A percentile compares a stretch with the other conserved stretches of the same genome.
These are phyloP conservation scores for Neopipo cinnamomea DNA, from an alignment of 2,113 vertebrate species.

Conservation along the genomic window DNA sequence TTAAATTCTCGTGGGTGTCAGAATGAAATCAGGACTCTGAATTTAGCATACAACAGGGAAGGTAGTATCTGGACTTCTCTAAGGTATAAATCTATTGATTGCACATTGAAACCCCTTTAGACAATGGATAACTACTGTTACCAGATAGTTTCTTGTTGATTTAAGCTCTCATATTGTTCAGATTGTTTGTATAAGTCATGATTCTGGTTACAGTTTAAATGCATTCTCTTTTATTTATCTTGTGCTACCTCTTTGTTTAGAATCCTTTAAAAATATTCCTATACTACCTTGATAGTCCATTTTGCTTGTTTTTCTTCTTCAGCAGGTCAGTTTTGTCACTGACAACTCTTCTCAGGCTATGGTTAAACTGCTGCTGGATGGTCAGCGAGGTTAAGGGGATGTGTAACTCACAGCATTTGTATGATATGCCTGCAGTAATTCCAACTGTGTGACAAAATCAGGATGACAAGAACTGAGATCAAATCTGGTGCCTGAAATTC, in stretches of 20 bases:
- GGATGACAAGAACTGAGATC: too few species aligned
- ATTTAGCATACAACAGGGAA: neutral
- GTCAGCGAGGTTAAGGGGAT: too few species aligned
- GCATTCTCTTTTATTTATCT: neutral
- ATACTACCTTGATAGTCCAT: neutral
- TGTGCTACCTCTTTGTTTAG: neutral
- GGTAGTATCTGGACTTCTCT: neutral
- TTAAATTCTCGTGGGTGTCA: neutral
- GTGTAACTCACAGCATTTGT: too few species aligned
- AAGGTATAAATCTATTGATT: neutral
- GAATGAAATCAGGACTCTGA: neutral
- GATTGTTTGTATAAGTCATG: neutral
- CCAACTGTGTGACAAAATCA: too few species aligned
- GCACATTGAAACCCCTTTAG: neutral
- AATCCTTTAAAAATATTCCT: neutral
- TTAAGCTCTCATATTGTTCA: neutral
- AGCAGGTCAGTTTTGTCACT: neutral
- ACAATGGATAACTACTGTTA: neutral
- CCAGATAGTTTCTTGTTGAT: neutral
- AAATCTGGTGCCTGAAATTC: too few species aligned
- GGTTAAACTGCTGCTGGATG: too few species aligned
- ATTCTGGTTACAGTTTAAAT: neutral
- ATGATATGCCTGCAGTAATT: too few species aligned
- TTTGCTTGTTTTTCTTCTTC: neutral
- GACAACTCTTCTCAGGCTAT: neutral